Evolutionary conservation across 2,113 vertebrate genomes (phyloP).

Genomic region (Phodopus roborovskii): DNA sequence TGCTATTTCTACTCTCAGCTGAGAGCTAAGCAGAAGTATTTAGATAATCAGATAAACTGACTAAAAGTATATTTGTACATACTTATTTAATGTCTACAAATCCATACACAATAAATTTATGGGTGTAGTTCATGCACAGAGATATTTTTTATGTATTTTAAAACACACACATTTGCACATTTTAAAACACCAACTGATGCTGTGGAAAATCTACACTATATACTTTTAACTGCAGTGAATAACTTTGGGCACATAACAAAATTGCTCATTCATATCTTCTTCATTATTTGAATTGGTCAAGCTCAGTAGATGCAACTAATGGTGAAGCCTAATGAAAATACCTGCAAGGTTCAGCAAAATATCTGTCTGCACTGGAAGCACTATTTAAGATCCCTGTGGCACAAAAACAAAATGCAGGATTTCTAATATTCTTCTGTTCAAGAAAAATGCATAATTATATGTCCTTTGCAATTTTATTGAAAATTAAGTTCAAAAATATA

Average conservation of each 20-base stretch:
- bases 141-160: neutral
- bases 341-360: neutral
- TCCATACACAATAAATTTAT: neutral
- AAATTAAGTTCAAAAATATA: conserved; percentile 34
- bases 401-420: neutral
- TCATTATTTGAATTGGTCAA: neutral
- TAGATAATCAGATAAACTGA: neutral
- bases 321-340: neutral
- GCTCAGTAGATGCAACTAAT: neutral
- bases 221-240: neutral
- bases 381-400: neutral
- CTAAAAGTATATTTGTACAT: neutral
- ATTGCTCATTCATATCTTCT: neutral
- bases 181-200: neutral
- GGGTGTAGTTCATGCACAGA: neutral
- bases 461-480: conserved; percentile 27
- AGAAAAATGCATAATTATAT: conserved; percentile 46
- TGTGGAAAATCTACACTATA: neutral
- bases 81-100: neutral
- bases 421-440: conserved; percentile 25
- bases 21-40: neutral
- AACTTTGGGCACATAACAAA: neutral
- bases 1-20: neutral
- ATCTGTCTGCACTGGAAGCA: neutral
- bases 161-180: neutral